Evolutionary conservation across 2,797 vertebrate species (phyloP), one percentile per base, ranked within the genome.

Genomic region (Octomys mimax): DNA sequence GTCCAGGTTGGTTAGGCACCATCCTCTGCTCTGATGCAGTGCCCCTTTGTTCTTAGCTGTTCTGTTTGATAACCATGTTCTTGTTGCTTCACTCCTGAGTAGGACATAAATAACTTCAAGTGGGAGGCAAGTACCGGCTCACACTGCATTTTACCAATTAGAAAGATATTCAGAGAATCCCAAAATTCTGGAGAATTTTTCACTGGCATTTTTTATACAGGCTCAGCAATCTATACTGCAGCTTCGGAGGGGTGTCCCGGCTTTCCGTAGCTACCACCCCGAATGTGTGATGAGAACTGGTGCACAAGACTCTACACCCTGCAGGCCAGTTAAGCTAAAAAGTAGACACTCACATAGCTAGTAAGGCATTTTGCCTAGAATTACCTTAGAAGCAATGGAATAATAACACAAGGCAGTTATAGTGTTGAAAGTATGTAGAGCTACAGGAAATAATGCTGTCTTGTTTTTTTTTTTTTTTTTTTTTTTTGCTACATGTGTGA

Each of bases 241-340:
- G 5, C 11, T 5, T 68, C 83, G 11, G 46, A 14, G 0, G 0
- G 0, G 0, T 19, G 3, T 19, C 16, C 1, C 7, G 89, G 9
- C 22, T 42, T 87, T 83, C 33, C 77, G 12, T 54, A 80, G 33
- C 18, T 52, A 36, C 0, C 24, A 82, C 42, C 77, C 19, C 36
- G 78, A 46, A 57, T 49, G 39, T 2, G 18, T 36, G 59, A 86
- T 26, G 79, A 83, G 6, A 59, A 8, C 0, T 1, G 82, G 28
- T 0, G 0, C 19, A 89, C 33, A 52, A 77, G 33, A 92, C 66
- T 8, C 71, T 2, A 8, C 4, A 81, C 5, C 52, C 18, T 33
- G 71, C 28, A 61, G 52, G 11, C 18, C 6, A 36, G 19, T 42
- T 8, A 64, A 28, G 0, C 22, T 91, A 73, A 24, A 46, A 78